A percentile compares a stretch with the other conserved stretches of the same genome.
These are phyloP conservation scores for Choristoneura fumiferana DNA, from an alignment of 1,140 invertebrate species.

Conservation along the genomic window DNA sequence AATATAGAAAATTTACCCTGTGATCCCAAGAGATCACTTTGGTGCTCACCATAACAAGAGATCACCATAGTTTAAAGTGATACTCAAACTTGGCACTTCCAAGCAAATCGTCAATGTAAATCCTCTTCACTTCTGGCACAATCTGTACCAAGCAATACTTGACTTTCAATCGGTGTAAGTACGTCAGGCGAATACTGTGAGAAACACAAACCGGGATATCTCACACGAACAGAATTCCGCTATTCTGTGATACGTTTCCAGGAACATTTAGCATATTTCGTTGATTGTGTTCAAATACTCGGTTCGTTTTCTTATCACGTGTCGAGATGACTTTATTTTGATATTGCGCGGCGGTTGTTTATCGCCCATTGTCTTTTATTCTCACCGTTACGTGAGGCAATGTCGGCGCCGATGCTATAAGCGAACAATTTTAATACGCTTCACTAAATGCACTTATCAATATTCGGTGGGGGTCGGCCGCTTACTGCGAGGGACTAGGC, in stretches of 20 bases:
- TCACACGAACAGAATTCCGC: slow-evolving; percentile 28
- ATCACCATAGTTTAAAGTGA: too few relatives aligned
- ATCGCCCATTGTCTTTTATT: slow-evolving; percentile 62
- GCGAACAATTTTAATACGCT: background rate
- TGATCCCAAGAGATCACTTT: too few relatives aligned
- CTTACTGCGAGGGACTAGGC: background rate
- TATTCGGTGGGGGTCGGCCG: background rate
- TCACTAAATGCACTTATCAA: slow-evolving; percentile 2
- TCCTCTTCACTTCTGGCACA: too few relatives aligned
- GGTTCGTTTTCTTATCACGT: slow-evolving; percentile 57
- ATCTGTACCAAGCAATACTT: slow-evolving; percentile 6
- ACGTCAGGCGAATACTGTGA: background rate
- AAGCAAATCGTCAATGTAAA: too few relatives aligned
- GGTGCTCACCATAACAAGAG: too few relatives aligned
- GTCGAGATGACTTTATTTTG: slow-evolving; percentile 70
- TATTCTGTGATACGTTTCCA: slow-evolving; percentile 20
- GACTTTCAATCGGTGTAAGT: background rate
- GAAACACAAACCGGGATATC: slow-evolving; percentile 35
- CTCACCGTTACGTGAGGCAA: slow-evolving; percentile 47
- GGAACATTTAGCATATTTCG: slow-evolving; percentile 23
- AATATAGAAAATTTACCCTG: too few relatives aligned
- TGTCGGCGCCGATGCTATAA: slow-evolving; percentile 45
- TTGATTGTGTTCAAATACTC: slow-evolving; percentile 24
- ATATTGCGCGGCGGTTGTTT: slow-evolving; percentile 65
- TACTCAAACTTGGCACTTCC: too few relatives aligned